These are phyloP conservation scores for Neodiprion pinetum DNA, from an alignment of 1,140 invertebrate species.

Conservation along the genomic window DNA sequence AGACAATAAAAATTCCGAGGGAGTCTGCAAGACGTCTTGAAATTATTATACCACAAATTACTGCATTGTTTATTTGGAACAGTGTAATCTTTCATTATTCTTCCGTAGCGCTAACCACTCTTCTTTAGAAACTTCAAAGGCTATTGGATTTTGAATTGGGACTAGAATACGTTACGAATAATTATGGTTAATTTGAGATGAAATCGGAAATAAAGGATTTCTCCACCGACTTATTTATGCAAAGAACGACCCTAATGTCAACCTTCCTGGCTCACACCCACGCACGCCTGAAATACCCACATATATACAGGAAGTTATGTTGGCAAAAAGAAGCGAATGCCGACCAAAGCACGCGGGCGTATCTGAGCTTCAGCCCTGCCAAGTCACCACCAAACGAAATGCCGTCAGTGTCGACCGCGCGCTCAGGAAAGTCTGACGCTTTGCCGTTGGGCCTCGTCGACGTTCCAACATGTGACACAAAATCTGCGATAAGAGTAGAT, in stretches of 20 bases:
- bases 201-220: no score
- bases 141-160: no score
- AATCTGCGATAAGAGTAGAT: background rate
- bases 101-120: no score
- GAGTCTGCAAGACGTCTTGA: background rate
- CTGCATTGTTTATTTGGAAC: no score
- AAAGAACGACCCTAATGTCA: no score
- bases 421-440: conserved; percentile 6
- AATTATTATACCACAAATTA: background rate
- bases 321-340: no score
- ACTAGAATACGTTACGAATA: no score
- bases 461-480: background rate
- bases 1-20: background rate
- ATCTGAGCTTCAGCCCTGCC: background rate
- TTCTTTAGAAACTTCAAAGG: no score
- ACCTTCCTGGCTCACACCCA: background rate
- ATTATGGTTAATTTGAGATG: no score
- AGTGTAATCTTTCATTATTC: no score
- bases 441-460: background rate
- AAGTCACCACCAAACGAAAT: background rate
- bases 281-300: background rate
- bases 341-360: no score
- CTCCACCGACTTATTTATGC: no score
- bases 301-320: background rate
- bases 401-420: conserved; percentile 3